Percentiles rank a stretch among this genome's conserved stretches.
phyloP scores from a whole-genome alignment of 2,888 invertebrate species.

The Drosophila quinaria region DNA sequence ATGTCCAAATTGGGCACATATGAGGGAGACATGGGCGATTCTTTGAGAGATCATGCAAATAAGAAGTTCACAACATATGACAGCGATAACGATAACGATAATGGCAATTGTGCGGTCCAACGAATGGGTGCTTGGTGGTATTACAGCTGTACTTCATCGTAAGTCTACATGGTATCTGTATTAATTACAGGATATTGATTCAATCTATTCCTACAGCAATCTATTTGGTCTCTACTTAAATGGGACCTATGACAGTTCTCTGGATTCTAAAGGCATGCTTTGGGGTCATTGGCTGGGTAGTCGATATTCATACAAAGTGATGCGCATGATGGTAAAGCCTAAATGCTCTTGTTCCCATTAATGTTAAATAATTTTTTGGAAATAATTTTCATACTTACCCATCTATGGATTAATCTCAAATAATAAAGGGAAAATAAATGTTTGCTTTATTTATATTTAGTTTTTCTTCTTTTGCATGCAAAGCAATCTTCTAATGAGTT shows the following conservation, averaged over 20 bases:
- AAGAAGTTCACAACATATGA: conserved; percentile 90
- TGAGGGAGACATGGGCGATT: conserved; percentile 88
- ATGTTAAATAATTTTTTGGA: not conserved
- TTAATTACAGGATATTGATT: not conserved
- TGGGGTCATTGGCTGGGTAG: not conserved
- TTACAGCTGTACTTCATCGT: conserved; percentile 87
- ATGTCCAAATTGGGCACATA: conserved; percentile 88
- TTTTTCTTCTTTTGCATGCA: conserved; percentile 34
- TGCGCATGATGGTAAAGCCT: conserved; percentile 37
- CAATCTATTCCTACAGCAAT: not conserved
- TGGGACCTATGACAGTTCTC: not conserved
- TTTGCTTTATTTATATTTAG: conserved; percentile 21
- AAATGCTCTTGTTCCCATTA: conserved; percentile 8
- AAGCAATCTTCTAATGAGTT: conserved; percentile 63
- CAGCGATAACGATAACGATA: conserved; percentile 87
- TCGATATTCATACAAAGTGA: conserved; percentile 16
- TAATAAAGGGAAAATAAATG: conserved; percentile 1
- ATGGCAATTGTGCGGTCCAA: conserved; percentile 89
- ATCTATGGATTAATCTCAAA: not conserved
- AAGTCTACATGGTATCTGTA: not conserved
- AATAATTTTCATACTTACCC: conserved; percentile 1
- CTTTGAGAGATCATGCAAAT: conserved; percentile 89
- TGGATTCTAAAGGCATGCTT: conserved; percentile 3
- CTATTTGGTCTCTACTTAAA: conserved; percentile 21
- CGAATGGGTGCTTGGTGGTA: conserved; percentile 92